Percentiles rank a stretch among this genome's conserved stretches.
phyloP scores from a whole-genome alignment of 2,888 invertebrate species.

The Mesodorylaimus sp. region DNA sequence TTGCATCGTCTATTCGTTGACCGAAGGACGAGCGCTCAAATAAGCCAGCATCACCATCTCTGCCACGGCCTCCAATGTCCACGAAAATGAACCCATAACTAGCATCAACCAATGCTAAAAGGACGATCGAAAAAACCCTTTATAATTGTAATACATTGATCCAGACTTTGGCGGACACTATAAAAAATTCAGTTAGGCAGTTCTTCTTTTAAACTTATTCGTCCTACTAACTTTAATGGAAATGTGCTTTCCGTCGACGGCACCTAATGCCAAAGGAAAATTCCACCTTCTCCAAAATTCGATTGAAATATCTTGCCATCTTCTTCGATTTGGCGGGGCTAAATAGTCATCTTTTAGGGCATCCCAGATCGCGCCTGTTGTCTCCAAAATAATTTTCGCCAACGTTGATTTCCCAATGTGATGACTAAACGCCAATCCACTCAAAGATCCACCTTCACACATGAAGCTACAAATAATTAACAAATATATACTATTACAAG shows the following conservation, averaged over 20 bases:
- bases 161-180: neutral
- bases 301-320: neutral
- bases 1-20: no score
- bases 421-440: no score
- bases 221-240: neutral
- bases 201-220: no score
- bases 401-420: no score
- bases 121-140: neutral
- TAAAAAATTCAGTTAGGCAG: no score
- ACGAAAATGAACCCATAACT: neutral
- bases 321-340: neutral
- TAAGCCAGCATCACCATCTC: neutral
- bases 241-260: neutral
- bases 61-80: neutral
- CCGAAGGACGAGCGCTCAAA: neutral
- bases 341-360: neutral
- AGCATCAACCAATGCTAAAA: neutral
- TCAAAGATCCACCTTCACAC: no score
- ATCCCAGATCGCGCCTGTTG: neutral
- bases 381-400: slow-evolving; percentile 1
- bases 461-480: no score
- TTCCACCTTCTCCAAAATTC: neutral
- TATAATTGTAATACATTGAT: slow-evolving; percentile 2
- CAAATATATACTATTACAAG: no score
- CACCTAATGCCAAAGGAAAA: neutral